Conservation (phyloP, 1,140 invertebrate species). For the Pygmarrhopalites habei region DNA sequence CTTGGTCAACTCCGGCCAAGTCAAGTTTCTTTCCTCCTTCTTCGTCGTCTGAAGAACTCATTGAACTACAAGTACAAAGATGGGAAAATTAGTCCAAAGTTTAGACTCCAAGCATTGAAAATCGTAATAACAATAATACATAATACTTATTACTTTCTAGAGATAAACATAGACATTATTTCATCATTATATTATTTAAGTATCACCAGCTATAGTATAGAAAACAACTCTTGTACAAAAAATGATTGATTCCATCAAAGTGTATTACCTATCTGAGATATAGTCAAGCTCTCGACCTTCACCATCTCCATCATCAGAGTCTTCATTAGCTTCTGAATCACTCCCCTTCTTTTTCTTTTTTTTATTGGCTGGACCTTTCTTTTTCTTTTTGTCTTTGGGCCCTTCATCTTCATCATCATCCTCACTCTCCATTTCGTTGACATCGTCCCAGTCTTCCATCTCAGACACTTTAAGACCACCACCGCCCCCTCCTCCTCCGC, state of each 20-base stretch:
- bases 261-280: constrained; percentile 69
- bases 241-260: too few relatives aligned
- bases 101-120: too few relatives aligned
- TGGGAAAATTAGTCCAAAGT: too few relatives aligned
- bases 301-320: constrained; percentile 93
- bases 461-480: constrained; percentile 76
- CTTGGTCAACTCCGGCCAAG: constrained; percentile 74
- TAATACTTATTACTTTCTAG: too few relatives aligned
- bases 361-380: constrained; percentile 37
- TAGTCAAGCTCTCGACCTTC: constrained; percentile 86
- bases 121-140: too few relatives aligned
- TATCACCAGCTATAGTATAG: too few relatives aligned
- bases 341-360: constrained; percentile 70
- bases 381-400: constrained; percentile 49
- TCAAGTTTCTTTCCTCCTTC: constrained; percentile 59
- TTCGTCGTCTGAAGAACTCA: constrained; percentile 59
- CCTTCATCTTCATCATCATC: constrained; percentile 59
- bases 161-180: too few relatives aligned
- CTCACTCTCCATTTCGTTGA: constrained; percentile 53
- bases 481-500: not conserved
- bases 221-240: too few relatives aligned
- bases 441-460: constrained; percentile 81
- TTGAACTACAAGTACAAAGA: constrained; percentile 5
- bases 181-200: too few relatives aligned
- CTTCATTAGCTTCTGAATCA: constrained; percentile 83